phyloP scores from a whole-genome alignment of 2,113 vertebrate species.

The Prietella phreatophila region DNA sequence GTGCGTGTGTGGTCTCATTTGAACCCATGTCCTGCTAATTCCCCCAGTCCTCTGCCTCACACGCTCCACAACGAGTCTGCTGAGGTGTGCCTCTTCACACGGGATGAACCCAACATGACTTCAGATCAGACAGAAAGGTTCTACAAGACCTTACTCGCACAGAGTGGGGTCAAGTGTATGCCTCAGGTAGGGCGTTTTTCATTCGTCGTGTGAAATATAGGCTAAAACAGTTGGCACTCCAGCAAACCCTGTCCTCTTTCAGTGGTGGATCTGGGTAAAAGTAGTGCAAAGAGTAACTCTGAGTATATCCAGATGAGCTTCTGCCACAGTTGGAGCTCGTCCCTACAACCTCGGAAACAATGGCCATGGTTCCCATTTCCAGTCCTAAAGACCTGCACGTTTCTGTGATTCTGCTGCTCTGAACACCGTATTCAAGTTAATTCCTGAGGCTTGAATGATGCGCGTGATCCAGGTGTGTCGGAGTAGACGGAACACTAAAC shows the following conservation, averaged over 20 bases:
- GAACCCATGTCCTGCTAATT: not conserved
- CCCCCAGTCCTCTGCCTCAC: constrained; percentile 80
- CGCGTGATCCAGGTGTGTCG: not conserved
- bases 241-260: constrained; percentile 52
- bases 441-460: not conserved
- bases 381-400: not conserved
- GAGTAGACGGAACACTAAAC: not conserved
- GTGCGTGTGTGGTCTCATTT: not conserved
- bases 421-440: not conserved
- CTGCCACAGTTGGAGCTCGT: constrained; percentile 47
- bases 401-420: not conserved
- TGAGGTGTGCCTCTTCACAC: constrained; percentile 91
- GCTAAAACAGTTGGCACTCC: constrained; percentile 31
- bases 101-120: constrained; percentile 81
- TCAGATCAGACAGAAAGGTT: constrained; percentile 83
- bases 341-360: constrained; percentile 60
- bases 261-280: constrained; percentile 48
- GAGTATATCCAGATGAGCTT: constrained; percentile 56
- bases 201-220: not conserved
- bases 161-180: constrained; percentile 73
- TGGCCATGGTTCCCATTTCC: not conserved
- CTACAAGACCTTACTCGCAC: constrained; percentile 81
- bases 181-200: constrained; percentile 73
- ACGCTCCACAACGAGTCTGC: constrained; percentile 72
- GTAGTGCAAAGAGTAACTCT: constrained; percentile 50